phyloP scores from a whole-genome alignment of 2,113 vertebrate genomes.

The Myiopsitta monachus region DNA sequence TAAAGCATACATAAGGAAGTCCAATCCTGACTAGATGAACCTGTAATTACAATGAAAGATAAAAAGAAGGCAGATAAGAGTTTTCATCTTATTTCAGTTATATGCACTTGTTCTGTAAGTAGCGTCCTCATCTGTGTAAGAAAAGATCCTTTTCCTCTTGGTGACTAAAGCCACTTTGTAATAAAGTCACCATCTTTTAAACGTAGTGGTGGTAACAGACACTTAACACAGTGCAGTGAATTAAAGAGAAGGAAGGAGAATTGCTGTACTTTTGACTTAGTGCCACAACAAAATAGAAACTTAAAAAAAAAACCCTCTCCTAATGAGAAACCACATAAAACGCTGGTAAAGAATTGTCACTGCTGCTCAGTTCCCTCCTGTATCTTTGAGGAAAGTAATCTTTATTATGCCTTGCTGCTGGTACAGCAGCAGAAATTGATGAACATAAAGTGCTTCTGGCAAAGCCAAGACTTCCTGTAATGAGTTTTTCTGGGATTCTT shows the following conservation, averaged over 20 bases:
- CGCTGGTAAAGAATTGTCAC: not conserved
- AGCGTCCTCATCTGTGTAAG: not conserved
- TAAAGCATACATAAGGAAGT: not conserved
- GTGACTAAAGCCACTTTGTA: not conserved
- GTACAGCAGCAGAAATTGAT: not conserved
- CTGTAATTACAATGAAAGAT: not conserved
- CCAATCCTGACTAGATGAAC: not conserved
- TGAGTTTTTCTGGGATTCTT: not conserved
- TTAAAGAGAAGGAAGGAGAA: not conserved
- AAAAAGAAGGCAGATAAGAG: not conserved
- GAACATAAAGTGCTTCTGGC: not conserved
- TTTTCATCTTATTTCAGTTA: not conserved
- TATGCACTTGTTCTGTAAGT: not conserved
- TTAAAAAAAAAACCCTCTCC: not conserved
- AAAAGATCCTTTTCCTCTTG: not conserved
- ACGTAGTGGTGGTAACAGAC: not conserved
- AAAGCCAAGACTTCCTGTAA: not conserved
- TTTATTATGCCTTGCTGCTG: not conserved
- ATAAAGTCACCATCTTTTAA: not conserved
- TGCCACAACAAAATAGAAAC: not conserved
- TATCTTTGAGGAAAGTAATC: not conserved
- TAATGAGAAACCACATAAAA: constrained; percentile 30
- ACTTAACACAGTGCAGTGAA: not conserved
- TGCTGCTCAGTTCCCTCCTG: not conserved
- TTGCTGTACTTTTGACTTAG: not conserved